These are phyloP conservation scores for Cylloceria caligata DNA, from an alignment of 2,888 invertebrate genomes.

Conservation along the genomic window DNA sequence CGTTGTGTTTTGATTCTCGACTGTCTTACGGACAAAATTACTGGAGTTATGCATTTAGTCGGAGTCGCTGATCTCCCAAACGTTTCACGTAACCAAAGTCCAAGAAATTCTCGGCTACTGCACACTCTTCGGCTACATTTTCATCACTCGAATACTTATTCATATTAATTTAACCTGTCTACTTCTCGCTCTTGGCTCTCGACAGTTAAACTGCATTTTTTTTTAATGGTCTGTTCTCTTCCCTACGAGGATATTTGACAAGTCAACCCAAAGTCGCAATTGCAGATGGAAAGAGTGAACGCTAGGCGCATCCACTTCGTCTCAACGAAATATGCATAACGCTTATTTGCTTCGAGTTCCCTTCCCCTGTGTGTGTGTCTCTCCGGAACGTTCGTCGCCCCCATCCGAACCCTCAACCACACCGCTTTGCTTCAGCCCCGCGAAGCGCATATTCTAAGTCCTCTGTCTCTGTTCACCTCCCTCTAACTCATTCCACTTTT, in stretches of 20 bases:
- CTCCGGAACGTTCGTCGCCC: slow-evolving; percentile 51
- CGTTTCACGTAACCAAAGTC: not conserved
- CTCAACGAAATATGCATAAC: slow-evolving; percentile 71
- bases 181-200: slow-evolving; percentile 9
- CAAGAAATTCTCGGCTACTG: not conserved
- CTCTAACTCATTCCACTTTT: slow-evolving; percentile 17
- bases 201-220: slow-evolving; percentile 44
- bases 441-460: slow-evolving; percentile 41
- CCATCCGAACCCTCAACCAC: slow-evolving; percentile 48
- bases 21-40: too few relatives aligned
- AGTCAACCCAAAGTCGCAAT: slow-evolving; percentile 56
- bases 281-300: slow-evolving; percentile 44
- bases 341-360: slow-evolving; percentile 70
- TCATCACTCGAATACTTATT: slow-evolving; percentile 46
- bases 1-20: too few relatives aligned
- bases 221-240: slow-evolving; percentile 43
- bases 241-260: slow-evolving; percentile 67
- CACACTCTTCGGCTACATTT: not conserved
- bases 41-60: not conserved
- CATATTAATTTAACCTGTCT: slow-evolving; percentile 38
- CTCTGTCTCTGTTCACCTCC: slow-evolving; percentile 26
- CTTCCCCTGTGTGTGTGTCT: slow-evolving; percentile 37
- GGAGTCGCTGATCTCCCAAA: not conserved
- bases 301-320: slow-evolving; percentile 65
- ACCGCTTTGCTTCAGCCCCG: slow-evolving; percentile 46